Conservation (phyloP, 2,888 invertebrate genomes). For the Drosophila mercatorum region DNA sequence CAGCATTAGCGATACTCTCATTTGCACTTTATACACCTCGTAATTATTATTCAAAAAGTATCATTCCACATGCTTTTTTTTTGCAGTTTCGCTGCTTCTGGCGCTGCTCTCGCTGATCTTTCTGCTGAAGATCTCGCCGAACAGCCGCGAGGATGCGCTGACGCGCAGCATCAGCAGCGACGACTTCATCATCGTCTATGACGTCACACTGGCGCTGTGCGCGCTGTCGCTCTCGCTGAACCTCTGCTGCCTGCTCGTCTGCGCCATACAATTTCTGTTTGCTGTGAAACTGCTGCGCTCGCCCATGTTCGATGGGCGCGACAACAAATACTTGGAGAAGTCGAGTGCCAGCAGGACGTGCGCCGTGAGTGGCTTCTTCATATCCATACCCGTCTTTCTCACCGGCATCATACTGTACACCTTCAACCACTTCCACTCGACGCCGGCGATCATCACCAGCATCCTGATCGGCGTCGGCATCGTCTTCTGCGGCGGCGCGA, state of each 20-base stretch:
- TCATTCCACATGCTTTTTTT: neutral
- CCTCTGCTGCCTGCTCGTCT: conserved; percentile 95
- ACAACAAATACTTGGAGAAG: conserved; percentile 96
- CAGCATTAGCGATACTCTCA: no score
- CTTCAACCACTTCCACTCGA: conserved; percentile 95
- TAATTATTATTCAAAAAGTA: no score
- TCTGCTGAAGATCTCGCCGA: conserved; percentile 91
- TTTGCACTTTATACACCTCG: no score
- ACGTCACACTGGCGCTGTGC: conserved; percentile 95
- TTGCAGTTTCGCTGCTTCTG: conserved; percentile 90
- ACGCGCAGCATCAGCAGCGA: conserved; percentile 87
- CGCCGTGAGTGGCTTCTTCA: conserved; percentile 96
- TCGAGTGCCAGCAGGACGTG: conserved; percentile 95
- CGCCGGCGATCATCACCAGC: conserved; percentile 95
- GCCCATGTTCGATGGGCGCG: conserved; percentile 91
- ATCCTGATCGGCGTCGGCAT: conserved; percentile 96
- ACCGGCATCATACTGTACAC: conserved; percentile 96
- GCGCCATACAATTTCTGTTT: conserved; percentile 97
- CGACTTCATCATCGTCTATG: conserved; percentile 94
- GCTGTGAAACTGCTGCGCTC: conserved; percentile 96
- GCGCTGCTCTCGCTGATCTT: conserved; percentile 94
- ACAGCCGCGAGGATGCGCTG: conserved; percentile 85
- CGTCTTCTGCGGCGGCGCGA: conserved; percentile 95
- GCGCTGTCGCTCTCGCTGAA: conserved; percentile 94
- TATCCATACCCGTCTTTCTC: conserved; percentile 96